Base-by-base conservation (phyloP, 2,888 invertebrate genomes). In the Ichneumon xanthorius region DNA sequence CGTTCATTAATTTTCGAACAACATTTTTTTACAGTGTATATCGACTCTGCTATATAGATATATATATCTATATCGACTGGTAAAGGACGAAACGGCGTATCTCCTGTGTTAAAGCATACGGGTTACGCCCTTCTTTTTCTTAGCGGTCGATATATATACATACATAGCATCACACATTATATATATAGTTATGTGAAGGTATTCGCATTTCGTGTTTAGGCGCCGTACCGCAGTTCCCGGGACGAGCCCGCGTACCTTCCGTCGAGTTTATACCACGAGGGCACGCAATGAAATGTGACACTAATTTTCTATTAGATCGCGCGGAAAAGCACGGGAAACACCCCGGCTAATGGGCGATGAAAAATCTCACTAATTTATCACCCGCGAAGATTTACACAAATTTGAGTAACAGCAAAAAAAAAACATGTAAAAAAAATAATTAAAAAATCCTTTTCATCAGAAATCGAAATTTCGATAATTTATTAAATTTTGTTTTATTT, bases 141-240 rank as follows among this genome's bases (percentile, higher is more conserved):
- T 16, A 4, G 16, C 14, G 4, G 45, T 48, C 4, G 4, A 14
- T 14, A 14, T 4, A 48, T 48, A 16, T 48, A 16, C 4, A 14
- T 40, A 33, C 33, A 33, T 33, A 33, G 40, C 11, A 40, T 40
- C 40, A 40, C 40, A 40, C 11, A 40, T 11, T 40, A 40, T 63
- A 48, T 65, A 76, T 14, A 61, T 67, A 67, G 22, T n/a, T 14
- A 16, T 19, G 19, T 40, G 33, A 61, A 88, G 89, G 90, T 90
- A 90, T 91, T 89, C 90, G 90, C 88, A 90, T 93, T 92, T 92
- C 92, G 92, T 92, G 92, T 90, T 92, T 92, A 92, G 92, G 87
- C 88, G 92, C 92, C 92, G 91, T 92, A 90, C 88, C 88, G 89
- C 82, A 87, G 88, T 75, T 45, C 22, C 30, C 75, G 78, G 30